phyloP scores from a whole-genome alignment of 2,888 invertebrate genomes.

The Macropis europaea region DNA sequence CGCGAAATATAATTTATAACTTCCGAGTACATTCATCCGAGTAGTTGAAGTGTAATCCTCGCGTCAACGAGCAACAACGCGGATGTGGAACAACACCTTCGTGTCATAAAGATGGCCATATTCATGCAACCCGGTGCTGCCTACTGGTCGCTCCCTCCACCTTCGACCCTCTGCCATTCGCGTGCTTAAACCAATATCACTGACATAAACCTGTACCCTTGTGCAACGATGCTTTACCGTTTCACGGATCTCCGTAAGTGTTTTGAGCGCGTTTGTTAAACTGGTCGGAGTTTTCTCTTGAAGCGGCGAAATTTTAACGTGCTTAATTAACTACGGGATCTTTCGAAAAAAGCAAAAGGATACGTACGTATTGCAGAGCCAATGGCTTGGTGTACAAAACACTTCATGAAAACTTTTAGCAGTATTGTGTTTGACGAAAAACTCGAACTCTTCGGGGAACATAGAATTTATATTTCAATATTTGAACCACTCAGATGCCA shows the following conservation, averaged over 20 bases:
- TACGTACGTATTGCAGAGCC: no score
- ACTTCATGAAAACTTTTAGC: no score
- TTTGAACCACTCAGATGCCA: no score
- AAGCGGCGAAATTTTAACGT: no score
- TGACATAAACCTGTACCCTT: slow-evolving; percentile 20
- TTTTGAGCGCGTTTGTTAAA: slow-evolving; percentile 24
- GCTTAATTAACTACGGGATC: no score
- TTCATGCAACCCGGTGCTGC: slow-evolving; percentile 23
- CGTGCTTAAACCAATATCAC: slow-evolving; percentile 20
- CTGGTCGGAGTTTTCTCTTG: background rate
- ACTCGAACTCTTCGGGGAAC: no score
- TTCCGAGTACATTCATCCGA: slow-evolving; percentile 18
- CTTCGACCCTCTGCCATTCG: slow-evolving; percentile 3
- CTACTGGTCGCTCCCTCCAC: background rate
- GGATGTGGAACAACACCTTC: slow-evolving; percentile 35
- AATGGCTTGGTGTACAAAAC: no score
- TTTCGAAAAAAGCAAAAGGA: no score
- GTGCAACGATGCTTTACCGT: slow-evolving; percentile 7
- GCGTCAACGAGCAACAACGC: slow-evolving; percentile 25
- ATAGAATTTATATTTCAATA: no score
- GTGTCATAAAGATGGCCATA: slow-evolving; percentile 56
- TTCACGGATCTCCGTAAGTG: slow-evolving; percentile 31
- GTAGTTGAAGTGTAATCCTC: slow-evolving; percentile 5
- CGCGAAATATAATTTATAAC: slow-evolving; percentile 35
- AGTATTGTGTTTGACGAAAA: no score